Evolutionary conservation across 2,888 invertebrate genomes (phyloP).

Genomic region (Druceiella hillmani): DNA sequence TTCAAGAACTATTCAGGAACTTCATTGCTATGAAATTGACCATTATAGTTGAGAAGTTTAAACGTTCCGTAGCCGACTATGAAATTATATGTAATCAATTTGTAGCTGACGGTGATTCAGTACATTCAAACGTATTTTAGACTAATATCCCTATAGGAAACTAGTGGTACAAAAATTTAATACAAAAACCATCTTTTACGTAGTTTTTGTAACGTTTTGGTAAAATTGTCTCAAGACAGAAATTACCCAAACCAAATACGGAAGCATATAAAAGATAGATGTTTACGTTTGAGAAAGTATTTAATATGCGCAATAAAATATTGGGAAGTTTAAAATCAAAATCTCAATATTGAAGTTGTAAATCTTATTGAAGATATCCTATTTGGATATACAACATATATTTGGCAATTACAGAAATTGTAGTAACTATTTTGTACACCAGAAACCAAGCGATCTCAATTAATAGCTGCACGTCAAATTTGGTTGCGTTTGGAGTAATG

Average conservation of each 20-base stretch:
- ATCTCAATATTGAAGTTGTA: conserved; percentile 4
- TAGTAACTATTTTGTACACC: too few species aligned
- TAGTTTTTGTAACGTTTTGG: conserved; percentile 6
- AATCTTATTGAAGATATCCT: too few species aligned
- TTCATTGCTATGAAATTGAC: not conserved
- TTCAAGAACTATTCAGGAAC: too few species aligned
- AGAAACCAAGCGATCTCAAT: too few species aligned
- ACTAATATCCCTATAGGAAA: conserved; percentile 4
- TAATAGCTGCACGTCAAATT: too few species aligned
- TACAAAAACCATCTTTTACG: conserved; percentile 8
- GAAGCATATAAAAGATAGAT: conserved; percentile 5
- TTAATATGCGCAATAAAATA: conserved; percentile 7
- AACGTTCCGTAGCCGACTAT: conserved; percentile 2
- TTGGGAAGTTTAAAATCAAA: conserved; percentile 7
- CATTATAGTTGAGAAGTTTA: not conserved
- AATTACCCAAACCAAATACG: conserved; percentile 3
- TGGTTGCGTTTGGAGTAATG: too few species aligned
- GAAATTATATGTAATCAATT: conserved; percentile 11
- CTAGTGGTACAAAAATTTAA: conserved; percentile 9
- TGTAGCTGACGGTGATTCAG: conserved; percentile 9
- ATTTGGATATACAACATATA: too few species aligned
- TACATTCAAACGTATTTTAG: conserved; percentile 6
- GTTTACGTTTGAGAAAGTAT: conserved; percentile 7
- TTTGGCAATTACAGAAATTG: too few species aligned
- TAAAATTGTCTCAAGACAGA: conserved; percentile 7